phyloP scores from a whole-genome alignment of 2,888 invertebrate genomes.

The Brenthis daphne region DNA sequence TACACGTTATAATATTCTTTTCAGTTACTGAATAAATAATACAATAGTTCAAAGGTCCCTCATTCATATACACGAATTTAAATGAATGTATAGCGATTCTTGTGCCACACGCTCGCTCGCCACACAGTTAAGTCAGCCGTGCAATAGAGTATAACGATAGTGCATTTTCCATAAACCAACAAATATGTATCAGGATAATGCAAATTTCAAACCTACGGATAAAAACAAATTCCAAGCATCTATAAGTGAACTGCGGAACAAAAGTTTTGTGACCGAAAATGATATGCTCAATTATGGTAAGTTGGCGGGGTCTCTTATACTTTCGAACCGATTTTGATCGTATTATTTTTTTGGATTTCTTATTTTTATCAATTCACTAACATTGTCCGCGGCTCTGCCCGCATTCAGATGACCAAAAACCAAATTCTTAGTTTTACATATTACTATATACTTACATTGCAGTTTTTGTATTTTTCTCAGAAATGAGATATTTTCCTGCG shows the following conservation, averaged over 20 bases:
- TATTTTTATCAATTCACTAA: no score
- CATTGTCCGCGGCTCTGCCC: no score
- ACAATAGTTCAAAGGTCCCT: conserved; percentile 67
- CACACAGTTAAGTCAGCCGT: no score
- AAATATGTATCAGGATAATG: conserved; percentile 64
- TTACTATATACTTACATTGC: no score
- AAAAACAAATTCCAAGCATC: conserved; percentile 72
- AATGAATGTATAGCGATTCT: conserved; percentile 32
- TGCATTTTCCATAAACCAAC: not conserved
- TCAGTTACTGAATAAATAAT: conserved; percentile 60
- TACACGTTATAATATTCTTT: conserved; percentile 51
- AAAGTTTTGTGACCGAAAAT: conserved; percentile 62
- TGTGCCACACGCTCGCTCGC: no score
- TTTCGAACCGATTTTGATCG: no score
- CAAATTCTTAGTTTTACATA: no score
- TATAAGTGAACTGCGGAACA: conserved; percentile 72
- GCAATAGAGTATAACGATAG: not conserved
- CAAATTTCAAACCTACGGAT: conserved; percentile 47
- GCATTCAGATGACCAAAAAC: no score
- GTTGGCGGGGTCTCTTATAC: conserved; percentile 33
- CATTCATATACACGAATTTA: conserved; percentile 57
- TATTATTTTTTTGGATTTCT: no score
- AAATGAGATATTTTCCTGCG: no score
- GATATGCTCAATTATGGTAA: conserved; percentile 70
- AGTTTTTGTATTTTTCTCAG: no score